Evolutionary conservation across 2,797 vertebrate species (phyloP).

Genomic region (Cyclura pinguis): DNA sequence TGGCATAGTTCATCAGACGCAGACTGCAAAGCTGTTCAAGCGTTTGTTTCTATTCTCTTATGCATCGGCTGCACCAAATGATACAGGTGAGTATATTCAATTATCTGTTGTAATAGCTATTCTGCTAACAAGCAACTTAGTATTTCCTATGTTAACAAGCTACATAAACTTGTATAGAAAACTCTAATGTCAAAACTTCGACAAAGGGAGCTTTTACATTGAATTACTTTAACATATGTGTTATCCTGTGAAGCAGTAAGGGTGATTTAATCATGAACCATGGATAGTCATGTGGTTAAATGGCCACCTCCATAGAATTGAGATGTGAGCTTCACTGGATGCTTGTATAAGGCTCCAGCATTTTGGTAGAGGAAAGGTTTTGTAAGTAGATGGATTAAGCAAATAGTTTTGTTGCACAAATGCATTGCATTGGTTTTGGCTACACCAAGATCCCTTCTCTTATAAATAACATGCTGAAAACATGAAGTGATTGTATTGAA

Average conservation of each 20-base stretch:
- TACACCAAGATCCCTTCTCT: background rate
- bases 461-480: background rate
- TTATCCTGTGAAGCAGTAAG: background rate
- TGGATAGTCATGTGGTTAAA: background rate
- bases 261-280: background rate
- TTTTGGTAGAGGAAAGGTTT: background rate
- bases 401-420: background rate
- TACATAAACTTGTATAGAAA: background rate
- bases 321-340: background rate
- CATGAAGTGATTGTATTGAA: background rate
- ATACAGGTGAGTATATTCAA: constrained; percentile 68
- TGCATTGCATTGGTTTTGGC: background rate
- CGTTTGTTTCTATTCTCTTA: constrained; percentile 90
- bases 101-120: background rate
- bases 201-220: background rate
- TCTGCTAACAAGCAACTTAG: background rate
- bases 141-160: background rate
- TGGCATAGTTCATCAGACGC: constrained; percentile 88
- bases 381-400: background rate
- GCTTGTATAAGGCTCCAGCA: background rate
- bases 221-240: background rate
- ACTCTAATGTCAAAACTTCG: background rate
- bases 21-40: constrained; percentile 87
- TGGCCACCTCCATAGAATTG: background rate
- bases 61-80: constrained; percentile 74